Conservation (phyloP, 2,888 invertebrate genomes). For the Acrobasis consociella region DNA sequence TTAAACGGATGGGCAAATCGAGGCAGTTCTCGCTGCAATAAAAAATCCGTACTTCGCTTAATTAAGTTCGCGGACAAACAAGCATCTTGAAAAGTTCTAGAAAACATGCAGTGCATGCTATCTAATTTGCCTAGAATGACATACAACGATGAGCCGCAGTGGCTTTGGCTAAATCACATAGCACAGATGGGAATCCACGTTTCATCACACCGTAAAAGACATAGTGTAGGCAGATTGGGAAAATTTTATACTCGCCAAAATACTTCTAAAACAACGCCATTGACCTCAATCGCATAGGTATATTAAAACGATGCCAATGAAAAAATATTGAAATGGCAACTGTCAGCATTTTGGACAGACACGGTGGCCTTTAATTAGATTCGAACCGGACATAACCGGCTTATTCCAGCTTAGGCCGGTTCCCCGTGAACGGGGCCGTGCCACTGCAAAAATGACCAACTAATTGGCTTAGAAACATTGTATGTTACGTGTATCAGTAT, state of each 20-base stretch:
- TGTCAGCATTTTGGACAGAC: constrained; percentile 76
- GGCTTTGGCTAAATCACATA: too few relatives aligned
- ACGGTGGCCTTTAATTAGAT: constrained; percentile 80
- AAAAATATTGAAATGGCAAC: constrained; percentile 66
- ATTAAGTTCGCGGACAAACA: too few relatives aligned
- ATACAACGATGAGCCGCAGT: too few relatives aligned
- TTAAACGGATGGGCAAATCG: constrained; percentile 7
- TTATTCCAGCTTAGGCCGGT: constrained; percentile 75
- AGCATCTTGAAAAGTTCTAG: too few relatives aligned
- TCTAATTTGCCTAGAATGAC: too few relatives aligned
- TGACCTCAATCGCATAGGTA: constrained; percentile 43
- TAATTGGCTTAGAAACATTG: constrained; percentile 79
- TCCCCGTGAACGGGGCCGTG: constrained; percentile 63
- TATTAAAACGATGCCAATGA: constrained; percentile 57
- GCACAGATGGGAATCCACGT: too few relatives aligned
- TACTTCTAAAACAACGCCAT: constrained; percentile 59
- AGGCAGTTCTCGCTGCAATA: too few relatives aligned
- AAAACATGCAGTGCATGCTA: too few relatives aligned
- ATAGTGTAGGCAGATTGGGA: too few relatives aligned
- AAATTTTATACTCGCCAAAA: too few relatives aligned
- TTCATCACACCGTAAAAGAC: too few relatives aligned
- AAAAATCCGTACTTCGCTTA: too few relatives aligned
- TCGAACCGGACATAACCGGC: constrained; percentile 77
- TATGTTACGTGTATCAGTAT: constrained; percentile 72
- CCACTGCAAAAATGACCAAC: constrained; percentile 78